These are phyloP conservation scores for Terebella lapidaria DNA, from an alignment of 2,888 invertebrate genomes.

Conservation along the genomic window DNA sequence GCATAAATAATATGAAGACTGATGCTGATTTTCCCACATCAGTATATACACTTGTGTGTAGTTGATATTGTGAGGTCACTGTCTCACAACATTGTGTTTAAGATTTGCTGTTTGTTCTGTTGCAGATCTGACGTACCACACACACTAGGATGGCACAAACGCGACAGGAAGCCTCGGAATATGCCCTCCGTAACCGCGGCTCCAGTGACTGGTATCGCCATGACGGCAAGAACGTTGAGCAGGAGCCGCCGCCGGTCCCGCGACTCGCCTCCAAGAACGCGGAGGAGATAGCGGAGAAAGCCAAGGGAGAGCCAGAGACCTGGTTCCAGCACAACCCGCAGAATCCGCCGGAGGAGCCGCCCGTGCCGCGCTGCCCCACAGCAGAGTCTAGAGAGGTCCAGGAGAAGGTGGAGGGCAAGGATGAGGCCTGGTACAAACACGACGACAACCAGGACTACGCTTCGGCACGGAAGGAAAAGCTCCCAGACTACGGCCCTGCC, in stretches of 20 bases:
- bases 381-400: constrained; percentile 11
- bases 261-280: constrained; percentile 1
- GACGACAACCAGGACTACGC: constrained; percentile 22
- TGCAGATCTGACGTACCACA: no score
- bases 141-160: no score
- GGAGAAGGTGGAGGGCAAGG: constrained; percentile 20
- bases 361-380: constrained; percentile 8
- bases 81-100: no score
- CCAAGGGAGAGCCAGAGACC: constrained; percentile 15
- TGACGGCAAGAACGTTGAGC: constrained; percentile 25
- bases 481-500: background rate
- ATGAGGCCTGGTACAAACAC: constrained; percentile 25
- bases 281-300: constrained; percentile 11
- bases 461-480: constrained; percentile 12
- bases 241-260: constrained; percentile 3
- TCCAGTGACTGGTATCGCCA: constrained; percentile 28
- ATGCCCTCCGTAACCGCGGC: constrained; percentile 18
- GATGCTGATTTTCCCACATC: no score
- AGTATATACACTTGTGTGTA: no score
- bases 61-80: no score
- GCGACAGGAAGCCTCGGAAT: constrained; percentile 22
- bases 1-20: no score
- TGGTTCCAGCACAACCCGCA: constrained; percentile 20
- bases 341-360: constrained; percentile 8
- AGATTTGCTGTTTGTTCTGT: no score